Percentiles rank a stretch among this genome's conserved stretches.
Evolutionary conservation across 2,888 invertebrate genomes (phyloP).

Genomic region (Drosophila kambysellisi): DNA sequence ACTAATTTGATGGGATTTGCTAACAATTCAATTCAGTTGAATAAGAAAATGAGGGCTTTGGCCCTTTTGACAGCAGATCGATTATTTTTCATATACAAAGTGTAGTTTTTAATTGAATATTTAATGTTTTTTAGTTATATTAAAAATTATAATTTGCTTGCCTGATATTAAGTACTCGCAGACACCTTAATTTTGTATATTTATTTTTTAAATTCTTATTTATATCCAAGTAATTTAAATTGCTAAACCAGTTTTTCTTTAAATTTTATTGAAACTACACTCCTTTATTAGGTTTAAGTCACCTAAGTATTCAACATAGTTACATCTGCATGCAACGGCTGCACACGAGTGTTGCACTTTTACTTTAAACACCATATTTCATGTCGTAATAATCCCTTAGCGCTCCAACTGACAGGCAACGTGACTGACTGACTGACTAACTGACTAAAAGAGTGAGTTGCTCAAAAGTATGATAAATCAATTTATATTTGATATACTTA

Average conservation of each 20-base stretch:
- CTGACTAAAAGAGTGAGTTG: constrained; percentile 17
- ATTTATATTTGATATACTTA: constrained; percentile 64
- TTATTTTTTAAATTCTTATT: too few relatives aligned
- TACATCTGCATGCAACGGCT: background rate
- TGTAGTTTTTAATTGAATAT: background rate
- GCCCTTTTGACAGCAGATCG: background rate
- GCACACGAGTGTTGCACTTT: background rate
- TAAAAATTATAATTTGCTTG: background rate
- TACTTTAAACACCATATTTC: constrained; percentile 8
- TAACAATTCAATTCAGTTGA: background rate
- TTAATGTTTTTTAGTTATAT: background rate
- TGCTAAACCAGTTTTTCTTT: background rate
- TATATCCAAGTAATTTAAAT: background rate
- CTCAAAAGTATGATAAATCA: constrained; percentile 56
- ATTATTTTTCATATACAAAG: background rate
- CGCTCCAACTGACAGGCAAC: constrained; percentile 1
- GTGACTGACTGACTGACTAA: constrained; percentile 7
- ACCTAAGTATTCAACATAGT: constrained; percentile 2
- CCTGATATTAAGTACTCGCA: background rate
- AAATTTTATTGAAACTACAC: too few relatives aligned
- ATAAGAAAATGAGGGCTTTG: background rate
- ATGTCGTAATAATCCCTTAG: constrained; percentile 12
- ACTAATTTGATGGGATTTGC: constrained; percentile 42
- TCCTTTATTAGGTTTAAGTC: background rate
- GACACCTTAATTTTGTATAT: background rate